Conservation (phyloP, 2,888 invertebrate genomes). For the Lasioglossum pauxillum region DNA sequence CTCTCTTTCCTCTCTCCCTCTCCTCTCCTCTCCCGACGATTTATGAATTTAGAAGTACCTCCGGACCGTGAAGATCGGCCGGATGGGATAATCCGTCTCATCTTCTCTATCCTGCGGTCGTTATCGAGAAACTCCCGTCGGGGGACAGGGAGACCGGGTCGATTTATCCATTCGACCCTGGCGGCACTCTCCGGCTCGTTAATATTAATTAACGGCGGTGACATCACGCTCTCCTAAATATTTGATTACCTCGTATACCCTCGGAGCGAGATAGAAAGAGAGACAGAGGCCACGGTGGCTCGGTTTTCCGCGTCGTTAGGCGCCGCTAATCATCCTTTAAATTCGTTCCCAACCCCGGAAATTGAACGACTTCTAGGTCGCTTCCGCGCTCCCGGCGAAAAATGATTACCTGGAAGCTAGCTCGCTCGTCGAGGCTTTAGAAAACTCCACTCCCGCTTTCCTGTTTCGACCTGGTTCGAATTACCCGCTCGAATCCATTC, state of each 20-base stretch:
- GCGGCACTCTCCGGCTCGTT: slow-evolving; percentile 61
- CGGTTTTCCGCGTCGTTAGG: slow-evolving; percentile 59
- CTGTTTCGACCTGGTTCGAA: neutral
- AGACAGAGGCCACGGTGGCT: slow-evolving; percentile 21
- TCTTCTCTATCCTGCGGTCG: slow-evolving; percentile 32
- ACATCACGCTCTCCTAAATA: slow-evolving; percentile 71
- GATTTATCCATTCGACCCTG: slow-evolving; percentile 52
- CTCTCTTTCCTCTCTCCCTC: neutral
- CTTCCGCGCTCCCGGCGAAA: slow-evolving; percentile 36
- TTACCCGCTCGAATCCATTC: neutral
- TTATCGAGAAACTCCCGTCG: slow-evolving; percentile 34
- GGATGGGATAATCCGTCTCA: slow-evolving; percentile 57
- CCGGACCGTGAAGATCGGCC: slow-evolving; percentile 10
- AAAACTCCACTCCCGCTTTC: neutral
- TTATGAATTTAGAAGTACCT: slow-evolving; percentile 45
- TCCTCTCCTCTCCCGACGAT: neutral
- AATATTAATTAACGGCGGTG: slow-evolving; percentile 73
- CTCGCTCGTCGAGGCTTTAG: neutral
- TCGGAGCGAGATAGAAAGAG: neutral
- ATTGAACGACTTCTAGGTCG: slow-evolving; percentile 52
- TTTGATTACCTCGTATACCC: slow-evolving; percentile 67
- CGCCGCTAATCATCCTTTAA: slow-evolving; percentile 67
- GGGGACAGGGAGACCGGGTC: slow-evolving; percentile 44
- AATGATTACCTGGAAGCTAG: slow-evolving; percentile 51
- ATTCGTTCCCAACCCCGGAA: slow-evolving; percentile 55